Conservation (phyloP, 2,888 invertebrate genomes). For the Drosophila nigritarsus region DNA sequence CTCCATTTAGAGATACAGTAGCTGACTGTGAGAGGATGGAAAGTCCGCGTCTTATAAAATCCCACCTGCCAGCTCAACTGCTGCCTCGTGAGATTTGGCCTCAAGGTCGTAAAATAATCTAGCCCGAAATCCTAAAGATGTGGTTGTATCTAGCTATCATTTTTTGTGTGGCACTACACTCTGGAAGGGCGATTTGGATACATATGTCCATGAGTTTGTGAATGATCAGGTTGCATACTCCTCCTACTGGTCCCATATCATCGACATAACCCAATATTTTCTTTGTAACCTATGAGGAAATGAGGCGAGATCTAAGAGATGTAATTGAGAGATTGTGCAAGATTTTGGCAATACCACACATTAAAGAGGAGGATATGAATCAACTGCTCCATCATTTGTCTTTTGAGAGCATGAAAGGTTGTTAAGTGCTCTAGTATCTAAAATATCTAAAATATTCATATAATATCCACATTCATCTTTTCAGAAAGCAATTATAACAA, state of each 20-base stretch:
- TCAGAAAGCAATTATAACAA: constrained; percentile 25
- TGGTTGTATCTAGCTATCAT: constrained; percentile 91
- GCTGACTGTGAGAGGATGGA: constrained; percentile 11
- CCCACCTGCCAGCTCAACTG: constrained; percentile 65
- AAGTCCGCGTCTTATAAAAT: constrained; percentile 64
- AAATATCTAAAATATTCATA: not conserved
- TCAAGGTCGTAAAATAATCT: constrained; percentile 87
- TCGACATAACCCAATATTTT: constrained; percentile 73
- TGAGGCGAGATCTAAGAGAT: constrained; percentile 61
- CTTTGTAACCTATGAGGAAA: constrained; percentile 74
- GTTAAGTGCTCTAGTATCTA: not conserved
- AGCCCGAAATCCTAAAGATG: constrained; percentile 93
- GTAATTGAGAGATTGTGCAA: constrained; percentile 46
- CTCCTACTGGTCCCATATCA: constrained; percentile 65
- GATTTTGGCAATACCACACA: constrained; percentile 36
- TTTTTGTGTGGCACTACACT: constrained; percentile 88
- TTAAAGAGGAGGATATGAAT: constrained; percentile 33
- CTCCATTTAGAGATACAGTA: not conserved
- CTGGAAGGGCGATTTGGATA: constrained; percentile 86
- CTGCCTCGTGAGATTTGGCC: constrained; percentile 63
- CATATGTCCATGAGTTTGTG: constrained; percentile 59
- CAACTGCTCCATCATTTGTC: constrained; percentile 45
- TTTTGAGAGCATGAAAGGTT: constrained; percentile 62
- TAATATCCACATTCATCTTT: not conserved
- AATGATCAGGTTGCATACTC: constrained; percentile 20